Evolutionary conservation across 1,140 invertebrate species (phyloP), one percentile per base, ranked within the genome.

Genomic region (Argopecten irradians): DNA sequence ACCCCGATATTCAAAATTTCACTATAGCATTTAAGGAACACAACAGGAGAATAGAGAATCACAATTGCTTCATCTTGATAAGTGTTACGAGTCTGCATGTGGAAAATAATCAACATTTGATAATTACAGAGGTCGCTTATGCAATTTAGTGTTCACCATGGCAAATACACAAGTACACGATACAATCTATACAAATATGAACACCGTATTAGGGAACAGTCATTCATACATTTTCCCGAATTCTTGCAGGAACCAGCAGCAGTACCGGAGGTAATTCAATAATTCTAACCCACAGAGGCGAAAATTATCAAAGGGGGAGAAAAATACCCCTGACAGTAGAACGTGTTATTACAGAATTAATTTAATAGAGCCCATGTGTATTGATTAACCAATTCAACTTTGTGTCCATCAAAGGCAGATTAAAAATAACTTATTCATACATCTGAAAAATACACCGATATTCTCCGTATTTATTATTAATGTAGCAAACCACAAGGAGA

Each of bases 391-490:
- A 28, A 71, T n/a, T 71, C 19, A 71, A 71, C 55, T 71, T 71
- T 22, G 55, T 28, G 28, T 71, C 55, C 22, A 71, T 71, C 55
- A 71, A n/a, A 71, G 55, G 16, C 55, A 71, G 55, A n/a, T 71
- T 71, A 71, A 71, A 71, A 71, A 71, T 71, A 71, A 71, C 55
- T 71, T 71, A 71, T 71, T 71, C n/a, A 71, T 71, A 28, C 55
- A 71, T 71, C 55, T 71, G 55, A 71, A 22, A 71, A 71, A 71
- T 71, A 71, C 55, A 28, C 28, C n/a, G 28, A 71, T 71, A 71
- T 71, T n/a, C 55, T 71, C 55, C 55, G 22, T n/a, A 71, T 71
- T 71, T n/a, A 71, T 71, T 28, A 71, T 28, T 71, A 71, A 71
- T 28, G 28, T 71, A 71, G n/a, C 22, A 71, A 22, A 71, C 55